phyloP scores from a whole-genome alignment of 1,140 invertebrate genomes.

The Heliothis virescens region DNA sequence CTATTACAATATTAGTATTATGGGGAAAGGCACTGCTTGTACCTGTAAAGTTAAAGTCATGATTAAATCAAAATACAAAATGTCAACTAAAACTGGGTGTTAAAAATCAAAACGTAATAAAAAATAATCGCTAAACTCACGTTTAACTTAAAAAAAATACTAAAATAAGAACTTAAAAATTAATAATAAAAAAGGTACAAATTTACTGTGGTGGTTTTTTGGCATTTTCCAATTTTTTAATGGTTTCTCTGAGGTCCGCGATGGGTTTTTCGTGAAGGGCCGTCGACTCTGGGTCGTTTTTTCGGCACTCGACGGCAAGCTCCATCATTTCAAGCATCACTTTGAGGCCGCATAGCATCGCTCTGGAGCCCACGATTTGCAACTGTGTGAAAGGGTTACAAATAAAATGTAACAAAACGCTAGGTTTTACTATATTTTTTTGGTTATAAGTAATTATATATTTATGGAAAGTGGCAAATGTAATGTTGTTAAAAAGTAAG shows the following conservation, averaged over 20 bases:
- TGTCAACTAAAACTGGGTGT: constrained; percentile 12
- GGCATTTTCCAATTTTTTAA: constrained; percentile 21
- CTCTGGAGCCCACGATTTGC: constrained; percentile 47
- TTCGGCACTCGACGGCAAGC: constrained; percentile 14
- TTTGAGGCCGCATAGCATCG: constrained; percentile 49
- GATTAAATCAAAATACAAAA: constrained; percentile 25
- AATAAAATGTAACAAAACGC: no score
- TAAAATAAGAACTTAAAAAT: constrained; percentile 12
- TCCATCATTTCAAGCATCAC: constrained; percentile 60
- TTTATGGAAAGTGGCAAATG: no score
- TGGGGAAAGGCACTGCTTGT: constrained; percentile 9
- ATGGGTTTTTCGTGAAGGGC: constrained; percentile 40
- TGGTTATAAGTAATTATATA: background rate
- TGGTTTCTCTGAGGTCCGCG: constrained; percentile 11
- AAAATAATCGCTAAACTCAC: background rate
- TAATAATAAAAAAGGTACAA: constrained; percentile 18
- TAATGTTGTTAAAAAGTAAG: no score
- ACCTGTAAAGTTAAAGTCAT: constrained; percentile 5
- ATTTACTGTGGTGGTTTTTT: background rate
- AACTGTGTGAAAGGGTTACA: constrained; percentile 45
- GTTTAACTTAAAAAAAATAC: background rate
- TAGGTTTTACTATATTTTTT: background rate
- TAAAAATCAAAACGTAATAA: constrained; percentile 30
- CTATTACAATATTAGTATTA: background rate
- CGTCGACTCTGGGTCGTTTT: constrained; percentile 40